Evolutionary conservation across 2,797 vertebrate species (phyloP), one percentile per base, ranked within the genome.

Genomic region (Amphiprion clarkii): DNA sequence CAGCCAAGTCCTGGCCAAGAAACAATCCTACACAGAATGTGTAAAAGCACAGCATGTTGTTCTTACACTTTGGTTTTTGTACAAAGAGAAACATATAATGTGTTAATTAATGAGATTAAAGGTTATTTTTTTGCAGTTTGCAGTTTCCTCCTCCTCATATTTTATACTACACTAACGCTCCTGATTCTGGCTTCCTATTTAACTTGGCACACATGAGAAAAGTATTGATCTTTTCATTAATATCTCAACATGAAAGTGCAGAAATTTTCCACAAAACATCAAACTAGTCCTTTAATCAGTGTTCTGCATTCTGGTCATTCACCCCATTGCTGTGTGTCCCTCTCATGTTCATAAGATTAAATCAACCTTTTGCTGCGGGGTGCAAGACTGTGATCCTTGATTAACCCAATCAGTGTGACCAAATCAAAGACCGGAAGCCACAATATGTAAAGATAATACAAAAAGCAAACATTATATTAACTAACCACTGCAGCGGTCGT

Each of bases 381-480:
- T 21, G 25, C 54, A 64, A 65, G 9, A 42, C 81, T 76, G 48
- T 62, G 73, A 81, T 83, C 55, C 48, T 55, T 82, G 56, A 91
- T 87, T 80, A 88, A 80, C 74, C 67, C 76, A 85, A 91, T 90
- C 82, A 91, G 40, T 56, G 4, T 16, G 76, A 70, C 46, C 70
- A 40, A 84, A 83, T 89, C 75, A 79, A 79, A 76, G 80, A 59
- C 67, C 88, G 88, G 87, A 91, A 90, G 83, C 78, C 55, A 5
- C 70, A 77, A 82, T 61, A 74, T 79, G 63, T 85, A 74, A 89
- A 84, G 84, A 90, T 90, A 92, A 94, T 75, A 94, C 75, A 78
- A 82, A 93, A 91, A 77, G 74, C 87, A 90, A 94, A 92, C 90
- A 82, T 81, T 81, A 68, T 70, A 89, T 92, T 87, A 89, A 88